Evolutionary conservation across 2,113 vertebrate species (phyloP).

Genomic region (Crotalus helleri): DNA sequence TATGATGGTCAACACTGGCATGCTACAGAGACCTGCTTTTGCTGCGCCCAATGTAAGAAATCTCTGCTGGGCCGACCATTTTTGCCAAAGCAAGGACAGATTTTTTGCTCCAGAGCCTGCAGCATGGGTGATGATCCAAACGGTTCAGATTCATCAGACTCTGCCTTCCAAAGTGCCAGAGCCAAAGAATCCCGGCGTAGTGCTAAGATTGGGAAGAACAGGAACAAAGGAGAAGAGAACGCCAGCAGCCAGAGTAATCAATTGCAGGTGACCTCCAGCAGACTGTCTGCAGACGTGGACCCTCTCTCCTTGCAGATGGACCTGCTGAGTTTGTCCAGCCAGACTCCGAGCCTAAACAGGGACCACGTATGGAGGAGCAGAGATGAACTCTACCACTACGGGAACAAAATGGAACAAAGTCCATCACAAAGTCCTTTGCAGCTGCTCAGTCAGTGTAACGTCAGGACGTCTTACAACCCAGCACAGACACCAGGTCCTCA

Average conservation of each 20-base stretch:
- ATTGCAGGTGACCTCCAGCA: slow-evolving; percentile 74
- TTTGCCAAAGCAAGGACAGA: slow-evolving; percentile 96
- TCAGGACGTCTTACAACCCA: slow-evolving; percentile 83
- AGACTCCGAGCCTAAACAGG: slow-evolving; percentile 90
- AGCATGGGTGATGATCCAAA: slow-evolving; percentile 90
- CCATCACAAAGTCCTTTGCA: slow-evolving; percentile 84
- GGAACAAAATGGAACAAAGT: slow-evolving; percentile 75
- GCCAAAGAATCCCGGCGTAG: slow-evolving; percentile 91
- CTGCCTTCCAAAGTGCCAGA: slow-evolving; percentile 91
- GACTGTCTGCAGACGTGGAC: slow-evolving; percentile 88
- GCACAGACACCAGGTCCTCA: slow-evolving; percentile 73
- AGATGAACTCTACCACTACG: slow-evolving; percentile 78
- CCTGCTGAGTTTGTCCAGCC: slow-evolving; percentile 93
- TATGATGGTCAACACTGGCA: slow-evolving; percentile 99
- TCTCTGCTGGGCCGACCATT: slow-evolving; percentile 94
- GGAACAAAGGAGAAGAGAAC: slow-evolving; percentile 73
- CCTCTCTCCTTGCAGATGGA: slow-evolving; percentile 98
- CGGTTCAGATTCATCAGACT: slow-evolving; percentile 92
- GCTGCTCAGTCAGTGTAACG: slow-evolving; percentile 91
- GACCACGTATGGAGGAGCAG: slow-evolving; percentile 90
- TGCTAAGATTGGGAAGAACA: slow-evolving; percentile 86
- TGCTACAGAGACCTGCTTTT: slow-evolving; percentile 93
- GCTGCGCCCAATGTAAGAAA: slow-evolving; percentile 94
- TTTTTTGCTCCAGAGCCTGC: slow-evolving; percentile 96
- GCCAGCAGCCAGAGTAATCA: slow-evolving; percentile 65